Evolutionary conservation across 2,888 invertebrate species (phyloP), one percentile per base, ranked within the genome.

Genomic region (Belgica antarctica): DNA sequence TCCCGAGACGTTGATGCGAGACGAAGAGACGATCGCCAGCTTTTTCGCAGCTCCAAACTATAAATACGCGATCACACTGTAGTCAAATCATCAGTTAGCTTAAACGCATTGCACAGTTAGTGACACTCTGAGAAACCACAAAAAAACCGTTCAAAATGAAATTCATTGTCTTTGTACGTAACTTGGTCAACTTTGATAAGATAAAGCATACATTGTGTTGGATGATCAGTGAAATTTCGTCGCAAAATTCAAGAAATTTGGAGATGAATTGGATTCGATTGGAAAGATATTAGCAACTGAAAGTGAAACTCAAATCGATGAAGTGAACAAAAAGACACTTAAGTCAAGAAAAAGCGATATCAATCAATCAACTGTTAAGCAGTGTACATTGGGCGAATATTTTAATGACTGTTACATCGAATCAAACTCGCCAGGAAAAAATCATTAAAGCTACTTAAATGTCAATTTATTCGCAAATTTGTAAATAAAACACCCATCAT

Each of bases 111-210:
- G 57, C 57, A 22, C 47, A 46, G 68, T 34, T 25, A 19, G 57
- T 68, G 31, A 68, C 68, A 68, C n/a, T 24, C 7, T 7, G 19
- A 17, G 47, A 47, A 41, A 47, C 19, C 46, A n/a, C 3, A 8
- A 68, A 46, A 41, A 66, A 68, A 57, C 25, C 34, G 57, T 59
- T 68, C 57, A 68, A 68, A 68, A 68, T 68, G 68, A 68, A 52
- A 68, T 68, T 47, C 57, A 22, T 68, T 52, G 7, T 68, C 15
- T 57, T 68, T 52, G 68, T 68, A 68, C 25, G 68, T 68, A 57
- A 27, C 8, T 59, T 59, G 25, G 15, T 15, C 12, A 46, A 46
- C 5, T 4, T 8, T 12, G 34, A 31, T 31, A 31, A 31, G n/a
- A n/a, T n/a, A 5, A 31, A 46, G 46, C 46, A 46, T 15, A 46